Evolutionary conservation across 1,140 invertebrate genomes (phyloP).

Genomic region (Drosophila nigrodunni): DNA sequence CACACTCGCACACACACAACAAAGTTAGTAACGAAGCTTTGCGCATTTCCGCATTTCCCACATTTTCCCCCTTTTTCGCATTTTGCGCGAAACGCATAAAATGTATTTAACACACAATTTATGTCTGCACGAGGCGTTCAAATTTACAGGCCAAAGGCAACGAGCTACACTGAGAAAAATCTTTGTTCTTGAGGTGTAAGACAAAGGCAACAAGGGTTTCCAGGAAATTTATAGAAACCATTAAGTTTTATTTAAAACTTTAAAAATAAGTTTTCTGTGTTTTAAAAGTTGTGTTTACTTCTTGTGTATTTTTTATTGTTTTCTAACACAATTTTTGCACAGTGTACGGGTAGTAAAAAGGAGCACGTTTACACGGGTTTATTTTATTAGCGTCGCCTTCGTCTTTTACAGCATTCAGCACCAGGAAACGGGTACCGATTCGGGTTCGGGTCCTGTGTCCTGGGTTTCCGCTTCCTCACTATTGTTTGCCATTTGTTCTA

Average conservation of each 20-base stretch:
- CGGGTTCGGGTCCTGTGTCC: neutral
- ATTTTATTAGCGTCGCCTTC: slow-evolving; percentile 64
- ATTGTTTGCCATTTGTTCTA: slow-evolving; percentile 67
- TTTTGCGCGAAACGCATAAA: slow-evolving; percentile 68
- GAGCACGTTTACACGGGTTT: slow-evolving; percentile 64
- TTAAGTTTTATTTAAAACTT: no score
- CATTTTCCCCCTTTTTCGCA: neutral
- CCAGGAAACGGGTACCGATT: neutral
- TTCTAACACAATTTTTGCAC: no score
- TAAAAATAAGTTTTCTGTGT: no score
- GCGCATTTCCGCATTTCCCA: neutral
- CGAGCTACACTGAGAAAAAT: neutral
- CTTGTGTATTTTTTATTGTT: no score
- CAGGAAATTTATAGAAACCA: no score
- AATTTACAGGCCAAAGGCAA: slow-evolving; percentile 73
- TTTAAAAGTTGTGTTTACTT: no score
- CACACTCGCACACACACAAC: slow-evolving; percentile 39
- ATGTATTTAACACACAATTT: slow-evolving; percentile 83
- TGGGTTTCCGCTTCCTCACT: slow-evolving; percentile 10
- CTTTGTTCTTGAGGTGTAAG: neutral
- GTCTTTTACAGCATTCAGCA: slow-evolving; percentile 43
- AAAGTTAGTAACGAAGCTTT: slow-evolving; percentile 19
- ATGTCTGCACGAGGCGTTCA: slow-evolving; percentile 77
- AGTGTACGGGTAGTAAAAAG: neutral
- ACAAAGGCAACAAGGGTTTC: no score